Conservation (phyloP, 2,888 invertebrate genomes). For the Latheticus oryzae region DNA sequence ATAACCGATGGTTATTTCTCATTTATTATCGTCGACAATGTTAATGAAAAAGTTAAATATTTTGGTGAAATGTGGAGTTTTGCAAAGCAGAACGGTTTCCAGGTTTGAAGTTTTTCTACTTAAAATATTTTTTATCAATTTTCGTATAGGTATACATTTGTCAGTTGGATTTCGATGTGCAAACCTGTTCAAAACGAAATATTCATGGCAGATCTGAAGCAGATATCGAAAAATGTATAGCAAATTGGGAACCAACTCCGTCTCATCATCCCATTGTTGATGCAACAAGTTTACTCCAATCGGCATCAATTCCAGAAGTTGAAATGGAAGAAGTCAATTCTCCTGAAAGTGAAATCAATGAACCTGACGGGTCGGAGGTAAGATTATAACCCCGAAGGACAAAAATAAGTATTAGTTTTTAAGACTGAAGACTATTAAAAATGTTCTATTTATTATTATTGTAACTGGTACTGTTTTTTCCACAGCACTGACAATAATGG, state of each 20-base stretch:
- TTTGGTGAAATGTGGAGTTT: constrained; percentile 91
- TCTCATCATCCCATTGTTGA: constrained; percentile 85
- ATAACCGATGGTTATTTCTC: constrained; percentile 90
- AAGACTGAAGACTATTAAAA: constrained; percentile 9
- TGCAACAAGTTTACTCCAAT: constrained; percentile 85
- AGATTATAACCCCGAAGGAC: constrained; percentile 43
- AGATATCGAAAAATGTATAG: constrained; percentile 80
- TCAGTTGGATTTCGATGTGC: constrained; percentile 85
- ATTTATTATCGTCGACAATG: constrained; percentile 92
- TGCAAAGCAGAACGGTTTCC: constrained; percentile 86
- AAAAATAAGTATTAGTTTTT: constrained; percentile 16
- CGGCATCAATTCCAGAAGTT: constrained; percentile 83
- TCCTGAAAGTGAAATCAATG: constrained; percentile 49
- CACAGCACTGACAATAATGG: constrained; percentile 48
- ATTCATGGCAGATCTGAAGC: constrained; percentile 82
- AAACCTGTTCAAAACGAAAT: constrained; percentile 84
- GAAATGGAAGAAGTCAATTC: constrained; percentile 77
- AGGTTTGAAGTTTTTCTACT: constrained; percentile 68
- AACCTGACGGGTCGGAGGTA: constrained; percentile 66
- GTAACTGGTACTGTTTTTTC: constrained; percentile 45
- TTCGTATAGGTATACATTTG: constrained; percentile 86
- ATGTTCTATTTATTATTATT: constrained; percentile 14
- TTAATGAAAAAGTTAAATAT: constrained; percentile 83
- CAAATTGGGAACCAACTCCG: constrained; percentile 84
- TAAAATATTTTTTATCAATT: constrained; percentile 8